Conservation (phyloP, 2,888 invertebrate genomes). For the Penaeus monodon region DNA sequence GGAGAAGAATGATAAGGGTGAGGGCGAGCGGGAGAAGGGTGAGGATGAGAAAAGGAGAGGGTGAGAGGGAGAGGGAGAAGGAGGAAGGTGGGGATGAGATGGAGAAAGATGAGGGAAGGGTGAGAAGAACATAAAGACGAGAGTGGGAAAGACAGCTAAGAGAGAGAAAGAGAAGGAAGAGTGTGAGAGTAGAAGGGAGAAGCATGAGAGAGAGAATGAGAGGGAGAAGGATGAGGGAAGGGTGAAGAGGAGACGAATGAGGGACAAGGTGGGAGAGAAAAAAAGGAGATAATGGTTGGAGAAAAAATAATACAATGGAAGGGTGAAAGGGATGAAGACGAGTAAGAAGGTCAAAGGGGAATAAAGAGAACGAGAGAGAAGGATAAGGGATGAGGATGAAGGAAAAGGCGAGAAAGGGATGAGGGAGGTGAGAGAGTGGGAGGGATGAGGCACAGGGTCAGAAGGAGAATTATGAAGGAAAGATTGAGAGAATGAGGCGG, state of each 20-base stretch:
- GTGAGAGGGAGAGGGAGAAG: too few relatives aligned
- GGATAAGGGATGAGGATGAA: not conserved
- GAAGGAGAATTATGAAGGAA: not conserved
- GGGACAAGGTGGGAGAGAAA: not conserved
- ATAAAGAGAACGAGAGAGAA: not conserved
- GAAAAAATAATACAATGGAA: too few relatives aligned
- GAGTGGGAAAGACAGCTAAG: too few relatives aligned
- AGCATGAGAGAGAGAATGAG: not conserved
- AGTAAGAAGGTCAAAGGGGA: too few relatives aligned
- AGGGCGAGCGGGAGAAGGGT: too few relatives aligned
- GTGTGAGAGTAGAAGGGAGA: not conserved
- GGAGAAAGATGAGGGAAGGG: not conserved
- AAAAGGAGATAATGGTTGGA: too few relatives aligned
- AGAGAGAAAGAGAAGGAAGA: not conserved
- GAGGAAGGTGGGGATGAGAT: too few relatives aligned
- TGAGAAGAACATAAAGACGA: not conserved
- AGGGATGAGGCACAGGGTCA: too few relatives aligned
- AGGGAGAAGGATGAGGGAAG: not conserved
- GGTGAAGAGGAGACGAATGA: not conserved
- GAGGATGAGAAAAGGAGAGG: too few relatives aligned
- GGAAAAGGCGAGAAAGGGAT: not conserved
- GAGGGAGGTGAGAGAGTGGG: not conserved
- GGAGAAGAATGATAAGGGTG: too few relatives aligned
- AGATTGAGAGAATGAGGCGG: not conserved
- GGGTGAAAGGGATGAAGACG: not conserved